phyloP scores from a whole-genome alignment of 2,888 invertebrate species.

The Tribolium freemani region DNA sequence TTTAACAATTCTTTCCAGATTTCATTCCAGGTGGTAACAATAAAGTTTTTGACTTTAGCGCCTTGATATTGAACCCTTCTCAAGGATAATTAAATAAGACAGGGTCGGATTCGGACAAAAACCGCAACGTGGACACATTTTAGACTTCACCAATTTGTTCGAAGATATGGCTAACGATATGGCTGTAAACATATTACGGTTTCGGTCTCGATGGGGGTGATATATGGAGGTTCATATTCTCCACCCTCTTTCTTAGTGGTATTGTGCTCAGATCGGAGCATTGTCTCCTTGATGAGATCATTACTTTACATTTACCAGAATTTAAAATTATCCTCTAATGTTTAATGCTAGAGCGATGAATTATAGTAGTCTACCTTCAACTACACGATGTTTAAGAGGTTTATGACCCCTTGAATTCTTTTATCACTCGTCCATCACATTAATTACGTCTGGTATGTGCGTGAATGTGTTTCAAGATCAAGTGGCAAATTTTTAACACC shows the following conservation, averaged over 20 bases:
- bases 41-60: neutral
- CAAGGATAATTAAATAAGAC: neutral
- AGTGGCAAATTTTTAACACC: too few species aligned
- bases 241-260: neutral
- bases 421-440: neutral
- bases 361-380: neutral
- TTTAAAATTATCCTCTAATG: neutral
- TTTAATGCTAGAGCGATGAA: neutral
- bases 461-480: neutral
- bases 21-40: neutral
- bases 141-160: too few species aligned
- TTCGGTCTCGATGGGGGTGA: too few species aligned
- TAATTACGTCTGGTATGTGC: neutral
- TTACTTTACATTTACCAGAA: neutral
- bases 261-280: neutral
- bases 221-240: neutral
- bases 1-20: neutral
- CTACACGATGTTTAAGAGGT: neutral
- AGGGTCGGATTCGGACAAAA: neutral
- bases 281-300: neutral
- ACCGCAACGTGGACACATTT: neutral
- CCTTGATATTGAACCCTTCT: neutral
- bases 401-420: neutral
- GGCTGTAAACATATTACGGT: too few species aligned
- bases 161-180: too few species aligned